Conservation (phyloP, 2,797 vertebrate species). For the Vipera latastei region DNA sequence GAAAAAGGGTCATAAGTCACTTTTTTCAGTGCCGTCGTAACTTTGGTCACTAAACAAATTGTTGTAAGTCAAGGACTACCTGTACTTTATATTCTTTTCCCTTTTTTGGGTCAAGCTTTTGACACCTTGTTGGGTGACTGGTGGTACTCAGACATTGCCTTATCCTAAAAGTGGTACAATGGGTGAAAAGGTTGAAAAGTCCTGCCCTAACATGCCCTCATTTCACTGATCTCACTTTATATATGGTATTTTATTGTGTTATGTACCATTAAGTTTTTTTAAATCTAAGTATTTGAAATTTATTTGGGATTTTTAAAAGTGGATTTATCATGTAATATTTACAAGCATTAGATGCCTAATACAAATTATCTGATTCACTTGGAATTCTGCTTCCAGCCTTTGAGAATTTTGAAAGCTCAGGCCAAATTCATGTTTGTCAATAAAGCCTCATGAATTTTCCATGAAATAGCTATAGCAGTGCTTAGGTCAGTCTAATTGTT, state of each 20-base stretch:
- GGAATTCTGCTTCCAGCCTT: background rate
- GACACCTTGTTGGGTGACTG: too few relatives aligned
- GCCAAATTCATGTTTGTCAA: constrained; percentile 12
- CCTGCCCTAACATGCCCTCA: background rate
- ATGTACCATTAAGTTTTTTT: background rate
- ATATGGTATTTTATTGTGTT: background rate
- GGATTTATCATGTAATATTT: constrained; percentile 3
- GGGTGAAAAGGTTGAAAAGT: background rate
- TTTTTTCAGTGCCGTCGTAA: too few relatives aligned
- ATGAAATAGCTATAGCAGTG: constrained; percentile 1
- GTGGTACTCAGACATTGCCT: too few relatives aligned
- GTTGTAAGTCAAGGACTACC: too few relatives aligned
- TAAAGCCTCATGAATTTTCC: constrained; percentile 4
- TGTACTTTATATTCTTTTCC: too few relatives aligned
- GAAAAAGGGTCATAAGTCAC: too few relatives aligned
- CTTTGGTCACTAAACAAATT: too few relatives aligned
- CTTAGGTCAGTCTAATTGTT: constrained; percentile 13
- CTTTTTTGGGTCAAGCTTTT: too few relatives aligned
- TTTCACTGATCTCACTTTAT: background rate
- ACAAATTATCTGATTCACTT: constrained; percentile 5
- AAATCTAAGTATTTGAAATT: background rate
- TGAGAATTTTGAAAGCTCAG: background rate
- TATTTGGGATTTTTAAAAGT: background rate
- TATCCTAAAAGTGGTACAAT: too few relatives aligned
- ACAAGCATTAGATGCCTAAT: background rate